Percentiles rank a stretch among this genome's conserved stretches.
phyloP scores from a whole-genome alignment of 2,113 vertebrate species.

The Ochotona curzoniae region DNA sequence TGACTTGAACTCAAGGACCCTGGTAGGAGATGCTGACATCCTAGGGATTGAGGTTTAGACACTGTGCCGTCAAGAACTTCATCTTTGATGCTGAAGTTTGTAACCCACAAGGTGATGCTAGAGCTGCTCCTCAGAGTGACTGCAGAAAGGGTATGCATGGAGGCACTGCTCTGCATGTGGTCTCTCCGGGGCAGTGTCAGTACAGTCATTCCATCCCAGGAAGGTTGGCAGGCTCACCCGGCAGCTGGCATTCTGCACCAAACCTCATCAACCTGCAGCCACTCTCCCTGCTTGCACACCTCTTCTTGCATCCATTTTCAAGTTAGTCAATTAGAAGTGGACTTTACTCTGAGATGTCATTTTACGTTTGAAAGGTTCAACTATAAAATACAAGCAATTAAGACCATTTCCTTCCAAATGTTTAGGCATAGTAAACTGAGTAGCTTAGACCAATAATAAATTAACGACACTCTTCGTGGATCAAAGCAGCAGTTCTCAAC shows the following conservation, averaged over 20 bases:
- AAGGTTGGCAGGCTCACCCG: rapidly evolving
- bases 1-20: too few relatives aligned
- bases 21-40: too few relatives aligned
- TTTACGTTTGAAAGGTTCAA: neutral
- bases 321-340: neutral
- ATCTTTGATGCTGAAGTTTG: neutral
- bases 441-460: conserved; percentile 28
- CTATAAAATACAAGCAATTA: conserved; percentile 15
- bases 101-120: rapidly evolving
- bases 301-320: neutral
- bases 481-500: neutral
- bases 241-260: neutral
- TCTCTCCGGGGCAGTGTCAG: neutral
- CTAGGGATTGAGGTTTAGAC: too few relatives aligned
- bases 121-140: neutral
- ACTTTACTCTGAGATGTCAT: neutral
- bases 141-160: neutral
- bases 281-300: too few relatives aligned
- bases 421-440: conserved; percentile 33
- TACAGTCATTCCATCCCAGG: neutral
- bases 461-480: conserved; percentile 7
- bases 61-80: neutral
- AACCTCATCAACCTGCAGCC: neutral
- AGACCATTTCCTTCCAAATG: neutral
- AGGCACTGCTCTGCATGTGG: neutral